phyloP scores from a whole-genome alignment of 1,140 invertebrate species.

The Chionoecetes opilio region DNA sequence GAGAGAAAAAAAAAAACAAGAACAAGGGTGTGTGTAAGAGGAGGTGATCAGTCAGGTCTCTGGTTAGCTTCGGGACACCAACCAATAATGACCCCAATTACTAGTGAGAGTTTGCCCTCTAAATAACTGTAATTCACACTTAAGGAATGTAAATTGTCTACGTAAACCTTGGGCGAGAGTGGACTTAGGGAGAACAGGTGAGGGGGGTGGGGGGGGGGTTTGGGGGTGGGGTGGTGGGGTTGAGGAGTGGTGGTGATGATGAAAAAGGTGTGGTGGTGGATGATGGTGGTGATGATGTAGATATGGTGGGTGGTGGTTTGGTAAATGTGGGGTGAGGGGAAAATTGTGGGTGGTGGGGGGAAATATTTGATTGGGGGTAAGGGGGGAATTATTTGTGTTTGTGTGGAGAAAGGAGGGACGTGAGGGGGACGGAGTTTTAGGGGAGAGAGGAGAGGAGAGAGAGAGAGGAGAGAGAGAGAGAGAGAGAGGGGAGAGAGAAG shows the following conservation, averaged over 20 bases:
- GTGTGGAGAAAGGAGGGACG: too few species aligned
- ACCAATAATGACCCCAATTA: neutral
- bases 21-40: neutral
- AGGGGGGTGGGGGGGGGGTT: neutral
- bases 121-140: slow-evolving; percentile 2
- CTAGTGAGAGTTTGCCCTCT: neutral
- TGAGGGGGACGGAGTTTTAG: too few species aligned
- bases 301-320: too few species aligned
- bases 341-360: too few species aligned
- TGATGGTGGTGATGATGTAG: neutral
- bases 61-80: neutral
- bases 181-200: neutral
- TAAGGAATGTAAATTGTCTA: neutral
- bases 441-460: too few species aligned
- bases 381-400: too few species aligned
- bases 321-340: too few species aligned
- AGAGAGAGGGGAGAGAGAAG: too few species aligned
- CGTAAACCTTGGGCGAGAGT: neutral
- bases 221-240: neutral
- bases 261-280: neutral
- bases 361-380: too few species aligned
- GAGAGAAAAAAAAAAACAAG: too few species aligned
- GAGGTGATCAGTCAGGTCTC: slow-evolving; percentile 13
- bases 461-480: too few species aligned
- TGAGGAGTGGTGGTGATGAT: neutral